phyloP scores from a whole-genome alignment of 2,113 vertebrate species.

The Anthoscopus minutus region DNA sequence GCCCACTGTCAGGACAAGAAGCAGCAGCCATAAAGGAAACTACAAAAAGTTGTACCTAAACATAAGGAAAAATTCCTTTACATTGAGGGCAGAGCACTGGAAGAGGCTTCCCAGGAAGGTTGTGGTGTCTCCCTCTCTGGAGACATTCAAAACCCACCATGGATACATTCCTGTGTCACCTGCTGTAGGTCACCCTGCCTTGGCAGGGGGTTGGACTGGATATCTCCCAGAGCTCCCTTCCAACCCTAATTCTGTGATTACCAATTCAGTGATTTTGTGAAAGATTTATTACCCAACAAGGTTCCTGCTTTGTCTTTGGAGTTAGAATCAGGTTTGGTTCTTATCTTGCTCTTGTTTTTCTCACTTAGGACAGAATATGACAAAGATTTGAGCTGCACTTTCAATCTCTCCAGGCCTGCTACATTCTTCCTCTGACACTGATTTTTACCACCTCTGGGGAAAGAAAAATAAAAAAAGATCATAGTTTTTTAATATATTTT shows the following conservation, averaged over 20 bases:
- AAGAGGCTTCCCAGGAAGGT: neutral
- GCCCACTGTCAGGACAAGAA: neutral
- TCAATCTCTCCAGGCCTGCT: neutral
- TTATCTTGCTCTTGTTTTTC: neutral
- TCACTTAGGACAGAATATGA: neutral
- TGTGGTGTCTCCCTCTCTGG: accelerated
- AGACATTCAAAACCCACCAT: neutral
- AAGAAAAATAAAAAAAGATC: neutral
- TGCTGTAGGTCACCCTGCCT: neutral
- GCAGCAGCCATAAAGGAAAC: neutral
- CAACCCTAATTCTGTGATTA: neutral
- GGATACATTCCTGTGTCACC: neutral
- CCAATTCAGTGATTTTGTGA: neutral
- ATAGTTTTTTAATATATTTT: neutral
- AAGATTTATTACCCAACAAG: neutral
- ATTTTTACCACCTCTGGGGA: neutral
- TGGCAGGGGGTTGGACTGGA: neutral
- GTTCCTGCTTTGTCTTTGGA: neutral
- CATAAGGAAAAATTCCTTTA: neutral
- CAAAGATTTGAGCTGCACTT: neutral
- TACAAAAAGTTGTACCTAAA: neutral
- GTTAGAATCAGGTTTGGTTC: neutral
- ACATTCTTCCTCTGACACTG: neutral
- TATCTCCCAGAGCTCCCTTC: neutral
- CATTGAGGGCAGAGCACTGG: neutral